Base-by-base conservation (phyloP, 2,113 vertebrate genomes). In the Echinops telfairi region DNA sequence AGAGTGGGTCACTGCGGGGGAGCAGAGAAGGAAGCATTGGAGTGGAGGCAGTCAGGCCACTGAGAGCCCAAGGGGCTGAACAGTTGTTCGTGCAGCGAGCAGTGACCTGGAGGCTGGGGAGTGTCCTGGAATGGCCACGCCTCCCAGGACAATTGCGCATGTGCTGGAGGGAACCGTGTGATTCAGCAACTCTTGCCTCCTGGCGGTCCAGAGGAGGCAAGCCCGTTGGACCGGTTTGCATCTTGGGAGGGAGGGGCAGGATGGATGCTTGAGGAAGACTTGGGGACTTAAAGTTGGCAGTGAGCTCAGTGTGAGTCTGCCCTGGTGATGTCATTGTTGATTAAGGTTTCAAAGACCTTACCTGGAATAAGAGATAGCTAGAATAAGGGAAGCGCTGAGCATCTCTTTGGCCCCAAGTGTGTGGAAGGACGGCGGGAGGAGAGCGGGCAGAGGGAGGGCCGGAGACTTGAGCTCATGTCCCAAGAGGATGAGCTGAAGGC, bases 291-390 rank as follows among this genome's bases (percentile, higher is more conserved):
- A 12, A 75, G 94, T 15, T 20, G 71, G 47, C 15, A 40, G 43
- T 36, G 57, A 79, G 79, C 27, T 27, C 40, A 4, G 4, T 2
- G 25, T 17, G 73, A 82, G 38, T n/a, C 68, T 38, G 36, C 53
- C 68, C 73, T 23, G 20, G 31, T 1, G 10, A 11, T 33, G 83
- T 33, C 15, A 33, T 58, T 1, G 3, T 19, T 0, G 5, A 33
- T 58, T 20, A 1, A 68, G 11, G 62, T 33, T 29, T 40, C 23
- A 43, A 29, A 75, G 88, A 38, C 43, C 38, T 64, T 76, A 15
- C 36, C 27, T 0, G 0, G 36, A 43, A 15, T 17, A 2, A 15
- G 29, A 53, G 16, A 10, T 23, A 14, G 29, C 53, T 31, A 0
- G 22, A 20, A 27, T 17, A 47, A 64, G 31, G 68, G 58, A 71